Evolutionary conservation across 2,113 vertebrate genomes (phyloP), one percentile per base, ranked within the genome.

Genomic region (Notarius lentiginosus): DNA sequence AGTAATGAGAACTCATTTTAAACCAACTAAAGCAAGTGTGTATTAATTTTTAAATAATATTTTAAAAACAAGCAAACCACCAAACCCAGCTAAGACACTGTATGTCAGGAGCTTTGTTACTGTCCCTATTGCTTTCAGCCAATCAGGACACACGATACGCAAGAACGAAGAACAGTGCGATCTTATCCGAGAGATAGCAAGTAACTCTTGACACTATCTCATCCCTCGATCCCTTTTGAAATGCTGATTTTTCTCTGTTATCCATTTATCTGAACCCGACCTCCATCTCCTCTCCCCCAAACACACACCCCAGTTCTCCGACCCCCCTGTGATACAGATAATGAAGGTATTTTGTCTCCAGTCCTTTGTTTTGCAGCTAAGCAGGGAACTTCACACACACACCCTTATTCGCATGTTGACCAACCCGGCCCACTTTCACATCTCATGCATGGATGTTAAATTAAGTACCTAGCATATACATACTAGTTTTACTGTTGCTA

Each of bases 321-420:
- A 55, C 87, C 73, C 87, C 81, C 84, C 11, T 30, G 27, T 51
- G 82, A 58, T 68, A 30, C 51, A 84, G 82, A 84, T 87, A 79
- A 75, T 68, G 63, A 47, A 79, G 82, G 91, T 95, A 95, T 97
- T 96, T 72, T 96, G 95, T 96, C 95, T 95, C 94, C 91, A 63
- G 94, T 91, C 92, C 93, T 96, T 96, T 97, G 96, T 97, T 96
- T 94, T 95, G 95, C 94, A 94, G 94, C 94, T 95, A 95, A 96
- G 95, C 95, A 95, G 92, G 92, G 92, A 94, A 95, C 95, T 95
- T 94, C 86, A 92, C 92, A 93, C 94, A 93, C 94, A 93, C 94
- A 49, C 49, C 24, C 55, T 12, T 5, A 58, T 34, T 30, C 17
- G 24, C 24, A 53, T 53, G 75, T 14, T 53, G 24, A 55, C 24